Base-by-base conservation (phyloP, 2,888 invertebrate species). In the Tipula confusa region DNA sequence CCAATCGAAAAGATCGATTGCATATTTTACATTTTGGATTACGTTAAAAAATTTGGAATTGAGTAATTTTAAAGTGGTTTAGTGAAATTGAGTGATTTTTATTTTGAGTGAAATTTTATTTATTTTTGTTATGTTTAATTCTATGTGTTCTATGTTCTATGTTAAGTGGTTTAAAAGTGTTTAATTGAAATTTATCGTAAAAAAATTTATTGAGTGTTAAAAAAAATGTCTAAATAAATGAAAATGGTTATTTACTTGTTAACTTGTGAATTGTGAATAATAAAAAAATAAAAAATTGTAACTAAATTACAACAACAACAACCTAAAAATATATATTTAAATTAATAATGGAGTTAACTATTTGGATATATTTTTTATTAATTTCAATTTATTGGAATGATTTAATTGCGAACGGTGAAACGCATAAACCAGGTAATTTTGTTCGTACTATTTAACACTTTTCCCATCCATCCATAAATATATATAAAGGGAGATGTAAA, bases 381-480 rank as follows among this genome's bases (percentile, higher is more conserved):
- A 29, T 80, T 80, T 15, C 31, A 29, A 4, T 80, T 9, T 64
- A 64, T n/a, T 80, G 80, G 80, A 29, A 80, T 29, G 15, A 31
- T 80, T 80, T 80, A 29, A 15, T 80, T 80, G 80, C 31, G 15
- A 80, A 80, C 15, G 29, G 29, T 11, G 80, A 80, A 80, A 31
- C 29, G n/a, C 31, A 80, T 80, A 80, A 80, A 80, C 29, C 80
- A 80, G 80, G 80, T 80, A 80, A 80, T 29, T n/a, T 80, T 15
- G 5, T 1, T 33, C 33, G 33, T 33, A 11, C 11, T 15, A 43
- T 64, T 43, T 43, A n/a, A 43, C 43, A 43, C n/a, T n/a, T 43
- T 9, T n/a, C 43, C 9, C 15, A 36, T 36, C 13, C n/a, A 6
- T 43, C 43, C 15, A 2, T 43, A 38, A 2, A 11, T 4, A 1